Evolutionary conservation across 2,888 invertebrate species (phyloP), one percentile per base, ranked within the genome.

Genomic region (Labia minor): DNA sequence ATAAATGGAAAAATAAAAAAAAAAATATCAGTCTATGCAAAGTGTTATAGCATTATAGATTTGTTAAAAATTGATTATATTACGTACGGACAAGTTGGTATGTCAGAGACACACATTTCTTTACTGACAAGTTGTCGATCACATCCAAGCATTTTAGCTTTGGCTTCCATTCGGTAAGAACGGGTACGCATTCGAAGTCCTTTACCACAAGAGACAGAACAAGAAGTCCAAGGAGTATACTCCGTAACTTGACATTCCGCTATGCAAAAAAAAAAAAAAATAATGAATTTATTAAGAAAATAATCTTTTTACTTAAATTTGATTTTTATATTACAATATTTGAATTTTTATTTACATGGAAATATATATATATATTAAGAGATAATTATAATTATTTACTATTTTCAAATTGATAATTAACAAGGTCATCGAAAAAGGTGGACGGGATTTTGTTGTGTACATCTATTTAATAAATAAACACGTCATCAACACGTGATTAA

Each of bases 151-250:
- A 85, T 85, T 71, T 79, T 79, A 4, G 95, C 94, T 75, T 87
- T 86, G 73, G 86, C 83, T 63, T 87, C 85, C 77, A 85, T 77
- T 70, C 81, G 76, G 78, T 91, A 94, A 70, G 81, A 77, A 67
- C 95, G 83, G 67, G 84, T 86, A 72, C 93, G 82, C 83, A 89
- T 88, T 73, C 91, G 83, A 70, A 87, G 81, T 21, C 95, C 95
- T 80, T 90, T 90, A 68, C 95, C 95, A 78, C 95, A 96, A 26
- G 85, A 83, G 49, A 90, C 92, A 3, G 92, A 89, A 76, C 95
- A 95, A 18, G 84, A 80, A 21, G 87, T 85, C 92, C 92, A 95
- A 10, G 80, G 73, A 3, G 84, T 81, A 83, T 92, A 95, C 19
- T 85, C 85, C 0, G 83, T 81, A 20, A 90, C 89, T 1, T 81